Evolutionary conservation across 2,797 vertebrate species (phyloP), one percentile per base, ranked within the genome.

Genomic region (Parambassis ranga): DNA sequence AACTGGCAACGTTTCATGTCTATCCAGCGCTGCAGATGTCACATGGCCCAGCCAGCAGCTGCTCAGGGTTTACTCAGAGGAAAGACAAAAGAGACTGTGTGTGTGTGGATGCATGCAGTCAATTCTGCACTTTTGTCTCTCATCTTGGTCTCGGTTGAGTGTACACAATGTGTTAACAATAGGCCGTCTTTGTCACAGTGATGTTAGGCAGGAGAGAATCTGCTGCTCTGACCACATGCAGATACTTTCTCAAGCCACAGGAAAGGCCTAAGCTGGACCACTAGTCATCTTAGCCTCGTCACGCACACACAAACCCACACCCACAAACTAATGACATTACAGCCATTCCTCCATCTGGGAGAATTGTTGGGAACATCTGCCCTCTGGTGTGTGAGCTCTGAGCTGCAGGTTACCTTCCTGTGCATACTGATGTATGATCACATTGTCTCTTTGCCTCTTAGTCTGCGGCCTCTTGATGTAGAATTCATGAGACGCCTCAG

Each of bases 401-500:
- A 60, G 1, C 41, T 36, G 28, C 10, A 42, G 0, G 36, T 11
- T 56, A 18, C n/a, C 22, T 41, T 28, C 43, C 20, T 37, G 27
- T 30, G 19, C 41, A 13, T 20, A 46, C 32, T 50, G 7, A 36
- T 20, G 10, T 47, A 22, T 31, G 9, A 7, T 43, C 23, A 36
- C 2, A 1, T 39, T 23, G 5, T 44, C 42, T 53, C 18, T 47
- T 35, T 39, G 32, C 33, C 20, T 26, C 36, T 61, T 83, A 98
- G 97, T 69, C 95, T 99, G 42, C 90, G 97, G 58, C 96, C 96
- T 16, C 81, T 98, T 26, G 97, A 98, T 82, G 96, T 98, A 2
- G 97, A 98, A 86, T 99, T 98, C 84, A 98, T 98, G 97, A 94
- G 96, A 47, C 95, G 96, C 51, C 94, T 99, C 39, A 98, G 97